These are phyloP conservation scores for Psix sp. DNA, from an alignment of 1,140 invertebrate species.

Conservation along the genomic window DNA sequence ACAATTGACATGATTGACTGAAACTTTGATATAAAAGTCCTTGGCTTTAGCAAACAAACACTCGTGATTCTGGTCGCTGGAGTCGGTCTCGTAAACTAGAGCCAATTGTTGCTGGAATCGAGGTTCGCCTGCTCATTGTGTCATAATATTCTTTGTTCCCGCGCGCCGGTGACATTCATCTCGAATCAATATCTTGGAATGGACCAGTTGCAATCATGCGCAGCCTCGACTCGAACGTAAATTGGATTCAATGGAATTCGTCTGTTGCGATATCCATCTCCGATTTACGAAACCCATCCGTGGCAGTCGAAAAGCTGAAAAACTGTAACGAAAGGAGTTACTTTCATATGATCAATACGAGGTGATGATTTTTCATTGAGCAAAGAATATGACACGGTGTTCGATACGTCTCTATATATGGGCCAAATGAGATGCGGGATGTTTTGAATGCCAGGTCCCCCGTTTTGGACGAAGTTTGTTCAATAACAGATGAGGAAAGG, in stretches of 20 bases:
- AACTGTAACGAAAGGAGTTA: too few relatives aligned
- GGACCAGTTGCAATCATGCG: conserved; percentile 32
- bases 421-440: too few relatives aligned
- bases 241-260: conserved; percentile 6
- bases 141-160: conserved; percentile 35
- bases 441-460: too few relatives aligned
- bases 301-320: too few relatives aligned
- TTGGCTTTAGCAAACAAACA: conserved; percentile 1
- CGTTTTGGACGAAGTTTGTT: conserved; percentile 13
- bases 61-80: conserved; percentile 2
- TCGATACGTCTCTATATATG: too few relatives aligned
- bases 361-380: too few relatives aligned
- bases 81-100: conserved; percentile 5
- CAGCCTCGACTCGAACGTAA: conserved; percentile 15
- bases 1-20: too few relatives aligned
- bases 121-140: conserved; percentile 29
- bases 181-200: conserved; percentile 47
- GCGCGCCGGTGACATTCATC: conserved; percentile 29
- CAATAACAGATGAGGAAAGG: conserved; percentile 1
- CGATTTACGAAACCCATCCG: background rate
- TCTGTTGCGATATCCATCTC: background rate
- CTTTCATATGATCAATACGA: too few relatives aligned
- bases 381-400: too few relatives aligned
- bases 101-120: conserved; percentile 9
- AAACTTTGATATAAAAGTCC: background rate